Conservation (phyloP, 2,888 invertebrate species). For the Creontiades dilutus region DNA sequence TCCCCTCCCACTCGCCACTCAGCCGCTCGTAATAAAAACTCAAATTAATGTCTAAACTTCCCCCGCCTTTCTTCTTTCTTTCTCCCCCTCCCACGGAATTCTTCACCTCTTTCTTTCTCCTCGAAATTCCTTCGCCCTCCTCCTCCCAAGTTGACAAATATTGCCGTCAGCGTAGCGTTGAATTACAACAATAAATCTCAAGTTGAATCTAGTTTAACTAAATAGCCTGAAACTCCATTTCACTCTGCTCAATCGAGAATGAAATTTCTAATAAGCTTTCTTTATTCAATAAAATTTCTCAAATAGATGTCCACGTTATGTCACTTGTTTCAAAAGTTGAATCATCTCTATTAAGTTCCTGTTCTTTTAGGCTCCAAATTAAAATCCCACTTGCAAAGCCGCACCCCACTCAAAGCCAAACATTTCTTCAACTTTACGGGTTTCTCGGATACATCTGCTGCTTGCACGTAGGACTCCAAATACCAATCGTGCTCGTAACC, state of each 20-base stretch:
- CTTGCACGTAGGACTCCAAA: neutral
- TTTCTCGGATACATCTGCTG: too few species aligned
- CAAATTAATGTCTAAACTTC: slow-evolving; percentile 55
- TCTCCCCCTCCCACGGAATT: neutral
- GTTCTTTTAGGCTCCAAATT: too few species aligned
- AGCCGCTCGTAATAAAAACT: slow-evolving; percentile 55
- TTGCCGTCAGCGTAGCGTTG: slow-evolving; percentile 50
- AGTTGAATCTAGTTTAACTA: slow-evolving; percentile 23
- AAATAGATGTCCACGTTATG: too few species aligned
- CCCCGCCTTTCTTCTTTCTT: neutral
- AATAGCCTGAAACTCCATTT: slow-evolving; percentile 5
- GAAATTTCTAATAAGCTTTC: too few species aligned
- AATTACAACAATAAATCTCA: slow-evolving; percentile 51
- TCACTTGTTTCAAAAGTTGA: too few species aligned
- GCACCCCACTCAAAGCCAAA: neutral
- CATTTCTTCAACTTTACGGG: neutral
- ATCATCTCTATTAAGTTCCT: too few species aligned
- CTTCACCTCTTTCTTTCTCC: slow-evolving; percentile 20
- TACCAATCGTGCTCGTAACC: neutral
- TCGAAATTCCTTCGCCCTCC: neutral
- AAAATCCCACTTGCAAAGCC: too few species aligned
- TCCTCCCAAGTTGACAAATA: slow-evolving; percentile 7
- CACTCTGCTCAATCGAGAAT: neutral
- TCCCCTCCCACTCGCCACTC: neutral
- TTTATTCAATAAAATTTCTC: too few species aligned